Percentiles rank a stretch among this genome's conserved stretches.
phyloP scores from a whole-genome alignment of 2,113 vertebrate genomes.

The Tetrao urogallus region DNA sequence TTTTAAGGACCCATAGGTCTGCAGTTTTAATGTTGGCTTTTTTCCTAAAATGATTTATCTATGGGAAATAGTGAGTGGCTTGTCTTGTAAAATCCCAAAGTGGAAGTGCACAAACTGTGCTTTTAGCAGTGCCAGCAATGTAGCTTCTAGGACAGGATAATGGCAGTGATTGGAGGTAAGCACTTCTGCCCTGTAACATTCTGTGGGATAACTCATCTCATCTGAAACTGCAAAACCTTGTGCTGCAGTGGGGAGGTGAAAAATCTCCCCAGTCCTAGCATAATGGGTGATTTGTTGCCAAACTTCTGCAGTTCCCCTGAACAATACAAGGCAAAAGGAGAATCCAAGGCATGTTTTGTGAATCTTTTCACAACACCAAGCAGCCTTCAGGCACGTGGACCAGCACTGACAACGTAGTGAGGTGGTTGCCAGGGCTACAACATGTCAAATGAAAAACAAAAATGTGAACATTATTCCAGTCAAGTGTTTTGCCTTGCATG shows the following conservation, averaged over 20 bases:
- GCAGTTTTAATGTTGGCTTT: neutral
- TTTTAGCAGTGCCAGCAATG: neutral
- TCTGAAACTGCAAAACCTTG: neutral
- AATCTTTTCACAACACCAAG: neutral
- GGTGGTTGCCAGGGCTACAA: constrained; percentile 33
- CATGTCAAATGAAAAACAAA: neutral
- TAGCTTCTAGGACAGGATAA: neutral
- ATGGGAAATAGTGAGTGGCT: neutral
- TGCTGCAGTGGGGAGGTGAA: neutral
- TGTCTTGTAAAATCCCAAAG: neutral
- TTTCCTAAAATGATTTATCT: rapidly evolving
- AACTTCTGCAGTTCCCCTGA: neutral
- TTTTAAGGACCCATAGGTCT: neutral
- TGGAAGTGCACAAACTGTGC: neutral
- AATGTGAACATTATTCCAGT: neutral
- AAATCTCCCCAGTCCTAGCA: neutral
- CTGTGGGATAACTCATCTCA: neutral
- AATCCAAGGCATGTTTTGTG: neutral
- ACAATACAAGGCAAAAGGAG: neutral
- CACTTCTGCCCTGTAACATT: neutral
- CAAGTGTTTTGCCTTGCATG: rapidly evolving
- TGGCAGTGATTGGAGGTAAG: neutral
- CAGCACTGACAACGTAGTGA: neutral
- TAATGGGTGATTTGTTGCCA: neutral
- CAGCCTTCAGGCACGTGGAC: neutral